Evolutionary conservation across 2,888 invertebrate genomes (phyloP), one percentile per base, ranked within the genome.

Genomic region (Lepidochrysops patricia): DNA sequence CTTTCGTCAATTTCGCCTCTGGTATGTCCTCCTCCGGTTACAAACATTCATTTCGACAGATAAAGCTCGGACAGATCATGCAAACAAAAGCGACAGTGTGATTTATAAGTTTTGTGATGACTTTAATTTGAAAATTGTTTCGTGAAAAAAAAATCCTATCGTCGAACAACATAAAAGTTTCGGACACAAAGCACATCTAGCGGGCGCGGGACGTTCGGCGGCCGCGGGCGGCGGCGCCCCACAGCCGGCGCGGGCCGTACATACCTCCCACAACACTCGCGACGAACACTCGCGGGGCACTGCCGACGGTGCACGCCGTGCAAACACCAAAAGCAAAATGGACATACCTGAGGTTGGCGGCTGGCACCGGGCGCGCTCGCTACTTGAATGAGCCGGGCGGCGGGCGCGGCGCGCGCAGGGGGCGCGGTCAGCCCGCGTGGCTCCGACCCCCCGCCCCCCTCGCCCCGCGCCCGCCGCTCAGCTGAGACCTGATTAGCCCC

Each of bases 401-500:
- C 78, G 76, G 77, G 79, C 68, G 83, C 90, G 90, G 90, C 91
- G 90, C 91, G 90, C 89, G 89, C 87, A 86, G 84, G 90, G 89
- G 89, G 92, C 92, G 92, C 91, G 91, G 84, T 87, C 76, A 87
- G 87, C 83, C 88, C 82, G 87, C 88, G 87, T 86, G 87, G 86
- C 87, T 90, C 89, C 89, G 75, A 83, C 75, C 75, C 78, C 79
- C 75, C 79, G 72, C 72, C 69, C 68, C 77, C 70, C 69, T 64
- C 67, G 64, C 56, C 62, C 67, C 66, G 63, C 64, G 63, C 66
- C 64, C 60, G 77, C 80, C 80, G 80, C 82, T 84, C 86, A 86
- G 85, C 87, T 87, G 86, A 83, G 86, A 82, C 82, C 84, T 82
- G 86, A 87, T 88, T 87, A 88, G 85, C 86, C 82, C 86, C 79